Evolutionary conservation across 2,113 vertebrate genomes (phyloP), one percentile per base, ranked within the genome.

Genomic region (Prietella phreatophila): DNA sequence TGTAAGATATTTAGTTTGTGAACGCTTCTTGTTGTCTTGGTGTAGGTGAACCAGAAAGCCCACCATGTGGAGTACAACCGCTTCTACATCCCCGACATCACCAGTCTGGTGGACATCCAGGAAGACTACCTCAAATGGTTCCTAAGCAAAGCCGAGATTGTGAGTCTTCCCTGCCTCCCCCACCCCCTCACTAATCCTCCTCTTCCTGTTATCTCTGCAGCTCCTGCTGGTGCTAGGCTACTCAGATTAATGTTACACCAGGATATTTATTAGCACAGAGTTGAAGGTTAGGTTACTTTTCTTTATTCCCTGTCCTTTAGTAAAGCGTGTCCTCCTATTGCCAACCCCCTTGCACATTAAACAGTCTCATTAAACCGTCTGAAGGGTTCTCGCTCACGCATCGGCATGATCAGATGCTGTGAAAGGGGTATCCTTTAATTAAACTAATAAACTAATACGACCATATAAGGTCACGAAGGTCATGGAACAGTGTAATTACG

Each of bases 121-220:
- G 97, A 99, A 95, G 98, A 99, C 95, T 99, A 99, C 95, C 97
- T 99, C 93, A 97, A 97, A 95, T 99, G 98, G 98, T 99, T 98
- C 95, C 94, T 99, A 86, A 96, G 96, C 93, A 97, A 97, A 93
- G 96, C 97, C 89, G 97, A 97, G 89, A 96, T 97, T 93, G 98
- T 99, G 94, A 96, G 97, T 94, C 42, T 6, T 63, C 30, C 9
- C 19, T 36, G 10, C 4, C 15, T 58, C n/a, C 30, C 17, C n/a
- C 84, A 36, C 1, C 73, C n/a, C 58, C 25, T 27, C 25, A 19
- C 42, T n/a, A 25, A 33, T 73, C 69, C 36, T 71, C 47, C 83
- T 39, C 14, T 50, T 33, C 39, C 50, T 55, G 47, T 71, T 36
- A 71, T 55, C 25, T 84, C 63, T 84, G 9, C 83, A 55, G 63